Conservation (phyloP, 1,140 invertebrate genomes). For the Drosophila bifasciata region DNA sequence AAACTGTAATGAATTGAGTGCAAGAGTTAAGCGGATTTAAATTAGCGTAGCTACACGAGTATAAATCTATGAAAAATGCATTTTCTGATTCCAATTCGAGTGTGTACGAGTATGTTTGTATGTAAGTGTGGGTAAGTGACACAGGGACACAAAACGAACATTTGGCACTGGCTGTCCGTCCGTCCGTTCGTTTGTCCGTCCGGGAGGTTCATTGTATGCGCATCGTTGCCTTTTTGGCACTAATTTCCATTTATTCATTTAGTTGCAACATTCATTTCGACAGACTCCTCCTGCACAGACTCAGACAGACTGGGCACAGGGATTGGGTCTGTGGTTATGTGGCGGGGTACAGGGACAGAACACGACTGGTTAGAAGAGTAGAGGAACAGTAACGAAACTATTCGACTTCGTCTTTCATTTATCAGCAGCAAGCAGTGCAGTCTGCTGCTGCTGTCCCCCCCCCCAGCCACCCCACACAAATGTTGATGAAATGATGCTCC, state of each 20-base stretch:
- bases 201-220: conserved; percentile 47
- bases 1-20: too few species aligned
- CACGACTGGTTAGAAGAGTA: not conserved
- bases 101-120: too few species aligned
- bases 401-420: conserved; percentile 36
- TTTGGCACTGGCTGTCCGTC: conserved; percentile 8
- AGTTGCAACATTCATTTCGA: conserved; percentile 73
- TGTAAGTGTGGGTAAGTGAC: too few species aligned
- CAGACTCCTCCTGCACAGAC: conserved; percentile 55
- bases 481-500: conserved; percentile 48
- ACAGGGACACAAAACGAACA: too few species aligned
- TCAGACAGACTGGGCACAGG: conserved; percentile 26
- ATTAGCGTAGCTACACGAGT: too few species aligned
- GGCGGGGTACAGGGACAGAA: not conserved
- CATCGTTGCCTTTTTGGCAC: conserved; percentile 60
- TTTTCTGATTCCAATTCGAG: too few species aligned
- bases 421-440: conserved; percentile 62
- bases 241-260: conserved; percentile 79
- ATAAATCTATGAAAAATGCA: too few species aligned
- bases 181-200: conserved; percentile 11
- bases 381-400: not conserved
- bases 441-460: not conserved
- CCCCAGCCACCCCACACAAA: too few species aligned
- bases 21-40: too few species aligned
- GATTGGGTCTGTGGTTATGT: conserved; percentile 16